These are phyloP conservation scores for Scleropages formosus DNA, from an alignment of 2,797 vertebrate species.

Conservation along the genomic window DNA sequence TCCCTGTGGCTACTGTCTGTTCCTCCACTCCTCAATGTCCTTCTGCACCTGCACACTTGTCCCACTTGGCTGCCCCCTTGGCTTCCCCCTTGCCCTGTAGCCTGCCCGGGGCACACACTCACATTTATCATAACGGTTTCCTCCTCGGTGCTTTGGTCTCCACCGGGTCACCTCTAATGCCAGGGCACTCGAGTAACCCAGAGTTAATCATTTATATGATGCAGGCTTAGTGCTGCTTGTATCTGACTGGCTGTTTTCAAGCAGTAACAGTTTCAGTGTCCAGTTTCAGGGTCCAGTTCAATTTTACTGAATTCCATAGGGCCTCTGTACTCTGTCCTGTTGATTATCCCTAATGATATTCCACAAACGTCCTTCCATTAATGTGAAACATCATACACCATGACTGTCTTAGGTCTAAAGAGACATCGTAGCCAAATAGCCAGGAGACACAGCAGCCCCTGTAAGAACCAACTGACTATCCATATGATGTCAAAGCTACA, in stretches of 20 bases:
- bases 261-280: not conserved
- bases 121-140: no score
- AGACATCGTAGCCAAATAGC: no score
- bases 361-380: no score
- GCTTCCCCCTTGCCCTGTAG: not conserved
- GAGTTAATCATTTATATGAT: constrained; percentile 5
- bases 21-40: not conserved
- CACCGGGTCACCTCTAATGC: not conserved
- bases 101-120: not conserved
- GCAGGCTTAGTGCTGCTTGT: not conserved
- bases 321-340: no score
- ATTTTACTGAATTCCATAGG: no score
- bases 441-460: no score
- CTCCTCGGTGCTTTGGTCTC: not conserved
- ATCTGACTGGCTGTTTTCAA: not conserved
- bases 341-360: no score
- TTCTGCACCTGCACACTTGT: not conserved
- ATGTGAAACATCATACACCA: no score
- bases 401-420: no score
- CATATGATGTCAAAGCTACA: no score
- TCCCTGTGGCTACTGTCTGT: not conserved
- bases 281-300: no score
- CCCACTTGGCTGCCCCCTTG: not conserved
- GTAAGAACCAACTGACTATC: no score
- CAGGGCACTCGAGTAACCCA: not conserved